These are phyloP conservation scores for Leucoraja erinaceus DNA, from an alignment of 2,113 vertebrate genomes.

Conservation along the genomic window DNA sequence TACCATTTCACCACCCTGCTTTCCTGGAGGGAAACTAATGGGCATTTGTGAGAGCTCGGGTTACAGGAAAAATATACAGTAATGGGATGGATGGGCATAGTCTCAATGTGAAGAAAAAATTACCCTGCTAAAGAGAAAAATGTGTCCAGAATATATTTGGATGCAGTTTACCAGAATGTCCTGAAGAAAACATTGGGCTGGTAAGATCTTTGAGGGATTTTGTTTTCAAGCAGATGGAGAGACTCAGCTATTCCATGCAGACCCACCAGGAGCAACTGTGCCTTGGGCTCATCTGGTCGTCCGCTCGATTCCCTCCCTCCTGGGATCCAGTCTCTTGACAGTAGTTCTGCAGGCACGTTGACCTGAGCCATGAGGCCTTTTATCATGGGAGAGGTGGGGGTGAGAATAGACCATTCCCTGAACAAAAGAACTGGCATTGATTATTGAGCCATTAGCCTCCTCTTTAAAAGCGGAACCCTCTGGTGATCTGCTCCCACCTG, in stretches of 20 bases:
- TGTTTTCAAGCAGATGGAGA: neutral
- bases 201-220: neutral
- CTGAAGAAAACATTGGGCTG: too few relatives aligned
- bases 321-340: neutral
- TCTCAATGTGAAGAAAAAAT: too few relatives aligned
- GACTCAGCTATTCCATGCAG: neutral
- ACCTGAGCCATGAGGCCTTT: neutral
- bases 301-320: neutral
- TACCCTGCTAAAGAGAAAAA: too few relatives aligned
- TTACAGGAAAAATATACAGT: too few relatives aligned
- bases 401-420: too few relatives aligned
- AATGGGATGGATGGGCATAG: too few relatives aligned
- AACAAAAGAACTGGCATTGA: neutral
- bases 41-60: too few relatives aligned
- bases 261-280: neutral
- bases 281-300: neutral
- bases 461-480: neutral
- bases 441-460: neutral
- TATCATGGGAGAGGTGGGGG: neutral
- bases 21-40: too few relatives aligned
- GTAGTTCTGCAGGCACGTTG: neutral
- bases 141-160: too few relatives aligned
- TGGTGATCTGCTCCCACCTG: neutral
- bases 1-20: too few relatives aligned
- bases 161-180: too few relatives aligned